Evolutionary conservation across 2,888 invertebrate species (phyloP), one percentile per base, ranked within the genome.

Genomic region (Chrysomela aeneicollis): DNA sequence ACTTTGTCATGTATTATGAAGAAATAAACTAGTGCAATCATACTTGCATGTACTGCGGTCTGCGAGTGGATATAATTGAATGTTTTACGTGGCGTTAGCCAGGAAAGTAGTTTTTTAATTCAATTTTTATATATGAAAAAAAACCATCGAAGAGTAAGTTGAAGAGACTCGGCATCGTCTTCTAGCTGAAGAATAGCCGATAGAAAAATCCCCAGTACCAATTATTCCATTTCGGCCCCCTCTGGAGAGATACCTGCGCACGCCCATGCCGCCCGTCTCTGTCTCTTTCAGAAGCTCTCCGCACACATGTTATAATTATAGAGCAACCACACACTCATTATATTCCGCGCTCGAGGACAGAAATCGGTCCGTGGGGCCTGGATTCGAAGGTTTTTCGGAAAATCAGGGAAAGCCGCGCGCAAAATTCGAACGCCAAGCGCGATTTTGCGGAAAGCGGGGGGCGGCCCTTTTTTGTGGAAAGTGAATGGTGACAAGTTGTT

Each of bases 301-400:
- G 15, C 42, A 67, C 68, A 73, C 68, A 71, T 73, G 74, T 73
- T 71, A 70, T 74, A 75, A 75, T 74, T 73, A 75, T 75, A 75
- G 73, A 73, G 42, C 42, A 42, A 63, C 67, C 64, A 64, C 61
- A 58, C 68, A 67, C 71, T 72, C 68, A 72, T 73, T 73, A 70
- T 73, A 71, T 67, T 67, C 61, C 58, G 59, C 42, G n/a, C 42
- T 15, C 15, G 42, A n/a, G 4, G 42, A 42, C 2, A 15, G 62
- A 54, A 59, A 63, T 61, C 73, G 64, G 59, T 63, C 74, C 74
- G 75, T 75, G 74, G 73, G 75, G 64, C 75, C 64, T 61, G 61
- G 30, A n/a, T 59, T 50, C 32, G 49, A 64, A 61, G 61, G 60
- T 61, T 46, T 51, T 35, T 35, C 46, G 30, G 50, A 64, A 54